Base-by-base conservation (phyloP, 2,797 vertebrate species). In the Anableps anableps region DNA sequence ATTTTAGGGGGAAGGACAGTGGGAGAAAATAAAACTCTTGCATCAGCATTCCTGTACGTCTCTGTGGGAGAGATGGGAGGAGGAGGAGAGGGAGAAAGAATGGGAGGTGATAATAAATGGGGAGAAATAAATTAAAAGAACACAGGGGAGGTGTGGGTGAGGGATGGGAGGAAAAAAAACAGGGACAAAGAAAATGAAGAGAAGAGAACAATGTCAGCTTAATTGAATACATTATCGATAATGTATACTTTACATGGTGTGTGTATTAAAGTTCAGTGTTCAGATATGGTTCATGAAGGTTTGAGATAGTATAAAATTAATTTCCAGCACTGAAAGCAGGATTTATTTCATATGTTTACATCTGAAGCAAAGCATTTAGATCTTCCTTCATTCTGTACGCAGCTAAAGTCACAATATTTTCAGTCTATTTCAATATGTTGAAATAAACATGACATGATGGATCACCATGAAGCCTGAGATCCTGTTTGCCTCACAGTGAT, bases 31-130 rank as follows among this genome's bases (percentile, higher is more conserved):
- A 76, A 89, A 91, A 91, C 85, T 70, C 78, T 88, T 43, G 50
- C 74, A 87, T 93, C 92, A 92, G 87, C 93, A 89, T 85, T 91
- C 86, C 81, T 90, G 72, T 29, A 75, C 0, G 76, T 86, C 79
- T 92, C 86, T 76, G 75, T 72, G 55, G 82, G 73, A 79, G 68
- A 74, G 76, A 83, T 66, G 41, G 83, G 74, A 79, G 77, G 51
- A 75, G 38, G 51, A 43, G 66, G 62, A 48, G 26, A 51, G 64
- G 71, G 47, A 71, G 51, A 8, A 38, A 76, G 72, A 70, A 73
- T 62, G 48, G 48, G 55, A 75, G 81, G 87, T 82, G 81, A 85
- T 76, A 78, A 83, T 71, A 85, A 87, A 89, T 68, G 14, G 17
- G 29, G 66, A 72, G 80, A 75, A 55, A 29, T 43, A 80, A 80